Base-by-base conservation (phyloP, 2,888 invertebrate species). In the Frankliniella fusca region DNA sequence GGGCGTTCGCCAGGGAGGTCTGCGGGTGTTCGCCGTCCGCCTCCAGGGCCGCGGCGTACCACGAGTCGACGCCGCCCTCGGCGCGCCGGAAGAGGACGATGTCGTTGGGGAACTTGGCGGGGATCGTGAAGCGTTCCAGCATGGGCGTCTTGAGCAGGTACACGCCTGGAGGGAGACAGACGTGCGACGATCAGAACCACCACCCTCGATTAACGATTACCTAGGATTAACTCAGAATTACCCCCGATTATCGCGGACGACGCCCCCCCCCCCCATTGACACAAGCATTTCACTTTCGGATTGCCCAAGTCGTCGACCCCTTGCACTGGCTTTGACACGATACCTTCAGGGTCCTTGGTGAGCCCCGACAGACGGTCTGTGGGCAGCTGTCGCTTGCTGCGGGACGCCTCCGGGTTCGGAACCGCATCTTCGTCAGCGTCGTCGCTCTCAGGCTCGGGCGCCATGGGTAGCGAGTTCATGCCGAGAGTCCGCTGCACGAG, bases 1-100 rank as follows among this genome's bases (percentile, higher is more conserved):
- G 70, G 27, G 70, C 23, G 70, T 76, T 76, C 9, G 70, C 70
- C 70, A 76, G 70, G 10, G 23, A 27, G 23, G 27, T 23, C 70
- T 76, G 70, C 23, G 70, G 70, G 70, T 76, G 8, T 2, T n/a
- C 70, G 27, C 23, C 70, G 70, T 76, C 70, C 70, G 70, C 70
- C 70, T 76, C 70, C 70, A 76, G 70, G 23, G 70, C 27, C 70
- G 70, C 70, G 70, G 70, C 70, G 70, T 76, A 76, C 70, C 70
- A 76, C 11, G 27, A 27, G 23, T 9, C 70, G 10, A 12, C 23
- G 70, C 27, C 70, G 27, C 2, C 3, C 70, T 76, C 70, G 23
- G 12, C 12, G 70, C 70, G 70, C 12, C 23, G 27, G 27, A 76
- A 76, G 11, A 76, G 23, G 11, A 76, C 70, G 8, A 76, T 27